Evolutionary conservation across 2,888 invertebrate genomes (phyloP), one percentile per base, ranked within the genome.

Genomic region (Formica aserva): DNA sequence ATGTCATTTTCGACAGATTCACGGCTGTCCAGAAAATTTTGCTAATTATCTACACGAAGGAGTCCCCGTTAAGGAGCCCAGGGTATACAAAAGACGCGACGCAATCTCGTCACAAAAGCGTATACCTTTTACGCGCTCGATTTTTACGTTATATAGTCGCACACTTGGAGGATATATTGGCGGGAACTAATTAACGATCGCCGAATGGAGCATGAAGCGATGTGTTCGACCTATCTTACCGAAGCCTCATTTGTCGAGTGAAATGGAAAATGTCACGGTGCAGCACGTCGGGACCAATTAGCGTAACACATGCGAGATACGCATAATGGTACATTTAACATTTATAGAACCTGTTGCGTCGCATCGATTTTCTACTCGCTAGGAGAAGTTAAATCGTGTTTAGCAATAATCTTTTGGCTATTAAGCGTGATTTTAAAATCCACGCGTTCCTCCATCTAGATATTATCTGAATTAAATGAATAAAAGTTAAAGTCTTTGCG

Each of bases 151-250:
- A 78, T 29, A 9, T 41, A 29, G 15, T 55, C 45, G 65, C 67
- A 60, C 71, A 72, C 63, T 63, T 75, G 66, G 72, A 67, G 60
- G 66, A 84, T 84, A 48, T 48, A 84, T 84, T 48, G 65, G 72
- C 29, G 48, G 81, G 52, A 52, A 82, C 84, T 89, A 89, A 89
- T 89, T 89, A 88, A 87, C 86, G 85, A 88, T 83, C 84, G 82
- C 69, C 71, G 81, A 75, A 69, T 83, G 83, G 26, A 62, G 81
- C 72, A 32, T 81, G 60, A 81, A 81, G 67, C 57, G 32, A 26
- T n/a, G 60, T 35, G 45, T 62, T 32, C 32, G 55, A 65, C 45
- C 81, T 45, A 65, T 83, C 62, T 48, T 18, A 11, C 18, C 69
- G 72, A 81, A 76, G 62, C 67, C 48, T 63, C 72, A 45, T 57